Base-by-base conservation (phyloP, 1,140 invertebrate species). In the Metopolophium dirhodum region DNA sequence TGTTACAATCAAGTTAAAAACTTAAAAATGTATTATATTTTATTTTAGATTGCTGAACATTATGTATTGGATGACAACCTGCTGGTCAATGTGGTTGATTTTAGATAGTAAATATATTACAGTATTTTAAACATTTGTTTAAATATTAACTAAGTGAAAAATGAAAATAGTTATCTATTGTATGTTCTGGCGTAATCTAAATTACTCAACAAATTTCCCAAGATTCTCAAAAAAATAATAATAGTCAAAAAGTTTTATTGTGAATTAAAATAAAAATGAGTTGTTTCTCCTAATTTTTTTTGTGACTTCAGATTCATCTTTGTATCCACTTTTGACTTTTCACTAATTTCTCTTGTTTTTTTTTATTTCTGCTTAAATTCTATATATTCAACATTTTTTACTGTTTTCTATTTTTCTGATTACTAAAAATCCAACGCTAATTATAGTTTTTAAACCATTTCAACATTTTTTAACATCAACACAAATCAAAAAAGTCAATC, bases 11-110 rank as follows among this genome's bases (percentile, higher is more conserved):
- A 47, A 45, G 90, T 68, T 94, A 57, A 91, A 91, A 90, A 68
- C 51, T 93, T 86, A 83, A 18, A 91, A 94, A 61, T 91, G 93
- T 83, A 85, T 94, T 82, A 94, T 94, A 96, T 96, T 91, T 77
- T 54, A 20, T 93, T 93, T 94, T 95, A 97, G 97, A 96, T 96
- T 94, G 97, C 97, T 23, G 96, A 96, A 94, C 97, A 98, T 95
- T 97, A 97, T 83, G 96, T 96, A 93, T 95, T 97, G 90, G 97
- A 97, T 95, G 94, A 95, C 45, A 95, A 95, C 49, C 96, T 96
- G 47, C 94, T 96, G 54, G 95, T 98, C 23, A 96, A 97, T 95
- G 96, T 98, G 89, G 96, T 98, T 61, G 97, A 98, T 95, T 95
- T 98, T 51, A 90, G 94, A 93, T 89, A 68, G 30, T 68, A 93